These are phyloP conservation scores for Misgurnus anguillicaudatus DNA, from an alignment of 2,113 vertebrate genomes.

Conservation along the genomic window DNA sequence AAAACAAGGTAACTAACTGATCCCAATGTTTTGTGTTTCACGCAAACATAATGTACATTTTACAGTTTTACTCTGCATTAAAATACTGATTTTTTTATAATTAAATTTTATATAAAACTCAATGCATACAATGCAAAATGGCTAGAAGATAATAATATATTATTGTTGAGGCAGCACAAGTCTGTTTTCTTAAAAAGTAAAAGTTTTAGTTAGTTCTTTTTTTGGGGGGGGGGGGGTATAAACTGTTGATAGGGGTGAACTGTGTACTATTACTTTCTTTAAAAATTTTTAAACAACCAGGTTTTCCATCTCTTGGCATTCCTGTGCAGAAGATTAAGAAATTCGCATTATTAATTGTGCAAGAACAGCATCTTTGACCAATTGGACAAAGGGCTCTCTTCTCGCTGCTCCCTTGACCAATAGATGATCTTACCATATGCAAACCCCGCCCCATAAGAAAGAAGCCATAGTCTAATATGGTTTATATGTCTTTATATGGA, in stretches of 20 bases:
- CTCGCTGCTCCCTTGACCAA: conserved; percentile 58
- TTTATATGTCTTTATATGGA: conserved; percentile 69
- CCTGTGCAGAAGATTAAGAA: conserved; percentile 4
- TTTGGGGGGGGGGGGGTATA: background rate
- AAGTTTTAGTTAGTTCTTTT: background rate
- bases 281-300: background rate
- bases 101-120: too few relatives aligned
- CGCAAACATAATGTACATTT: background rate
- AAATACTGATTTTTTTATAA: too few relatives aligned
- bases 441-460: conserved; percentile 44
- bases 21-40: background rate
- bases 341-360: conserved; percentile 41
- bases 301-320: conserved; percentile 7
- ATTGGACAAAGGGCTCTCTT: conserved; percentile 55
- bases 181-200: background rate
- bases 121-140: background rate
- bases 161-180: background rate
- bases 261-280: background rate
- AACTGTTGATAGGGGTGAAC: background rate
- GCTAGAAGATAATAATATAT: background rate
- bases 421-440: conserved; percentile 21
- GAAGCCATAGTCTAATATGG: conserved; percentile 67
- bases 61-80: too few relatives aligned
- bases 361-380: conserved; percentile 48
- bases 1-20: background rate